A percentile compares a stretch with the other conserved stretches of the same genome.
Conservation (phyloP, 1,140 invertebrate genomes). For the Saccostrea glomerata region DNA sequence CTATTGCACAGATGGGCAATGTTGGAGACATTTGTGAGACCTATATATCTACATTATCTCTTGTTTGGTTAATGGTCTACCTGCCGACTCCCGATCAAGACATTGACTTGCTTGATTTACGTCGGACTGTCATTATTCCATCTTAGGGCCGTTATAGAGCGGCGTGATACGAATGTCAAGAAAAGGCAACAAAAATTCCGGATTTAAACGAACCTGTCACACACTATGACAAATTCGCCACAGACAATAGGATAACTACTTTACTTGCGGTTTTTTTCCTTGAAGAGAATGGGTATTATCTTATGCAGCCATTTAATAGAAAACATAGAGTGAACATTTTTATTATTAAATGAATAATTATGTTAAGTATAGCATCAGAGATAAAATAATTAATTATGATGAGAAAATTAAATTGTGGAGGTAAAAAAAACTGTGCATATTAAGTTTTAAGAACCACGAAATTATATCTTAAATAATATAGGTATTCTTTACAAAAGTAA, state of each 20-base stretch:
- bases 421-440: not conserved
- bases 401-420: not conserved
- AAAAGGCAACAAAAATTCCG: slow-evolving; percentile 12
- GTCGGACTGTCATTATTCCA: not conserved
- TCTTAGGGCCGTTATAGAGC: not conserved
- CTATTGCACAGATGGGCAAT: not conserved
- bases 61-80: not conserved
- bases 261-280: not conserved
- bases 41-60: not conserved
- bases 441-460: too few relatives aligned
- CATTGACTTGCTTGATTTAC: slow-evolving; percentile 2
- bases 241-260: not conserved
- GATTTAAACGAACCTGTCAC: slow-evolving; percentile 27
- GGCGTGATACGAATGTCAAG: slow-evolving; percentile 17
- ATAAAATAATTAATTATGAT: not conserved
- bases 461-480: too few relatives aligned
- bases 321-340: not conserved
- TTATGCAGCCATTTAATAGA: not conserved
- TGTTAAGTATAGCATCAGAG: not conserved
- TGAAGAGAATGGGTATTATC: not conserved
- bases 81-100: not conserved
- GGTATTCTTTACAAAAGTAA: too few relatives aligned
- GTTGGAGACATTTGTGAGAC: not conserved
- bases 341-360: slow-evolving; percentile 6
- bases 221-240: slow-evolving; percentile 3